A percentile compares a stretch with the other conserved stretches of the same genome.
Evolutionary conservation across 2,888 invertebrate species (phyloP).

Genomic region (Oxystoma pomonae): DNA sequence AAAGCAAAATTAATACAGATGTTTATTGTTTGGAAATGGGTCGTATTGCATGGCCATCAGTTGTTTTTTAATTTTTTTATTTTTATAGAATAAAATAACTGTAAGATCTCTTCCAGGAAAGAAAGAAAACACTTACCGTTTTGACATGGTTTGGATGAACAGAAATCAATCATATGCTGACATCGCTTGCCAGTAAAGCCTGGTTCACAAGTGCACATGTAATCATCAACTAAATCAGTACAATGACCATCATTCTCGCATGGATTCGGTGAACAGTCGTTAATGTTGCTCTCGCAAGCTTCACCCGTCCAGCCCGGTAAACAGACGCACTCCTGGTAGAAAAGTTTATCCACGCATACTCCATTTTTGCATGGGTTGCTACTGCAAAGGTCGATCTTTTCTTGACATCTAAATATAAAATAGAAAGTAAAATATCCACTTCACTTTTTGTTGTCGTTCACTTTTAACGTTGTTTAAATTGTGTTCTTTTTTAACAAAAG

Average conservation of each 20-base stretch:
- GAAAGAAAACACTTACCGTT: no score
- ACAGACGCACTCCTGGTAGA: conserved; percentile 84
- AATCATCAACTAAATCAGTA: conserved; percentile 80
- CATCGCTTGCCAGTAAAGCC: conserved; percentile 84
- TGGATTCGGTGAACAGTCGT: conserved; percentile 84
- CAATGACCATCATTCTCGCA: conserved; percentile 93
- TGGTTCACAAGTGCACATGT: conserved; percentile 85
- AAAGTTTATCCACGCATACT: conserved; percentile 85
- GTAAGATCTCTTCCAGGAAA: no score
- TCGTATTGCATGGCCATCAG: no score
- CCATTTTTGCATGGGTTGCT: conserved; percentile 91
- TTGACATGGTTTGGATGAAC: conserved; percentile 84
- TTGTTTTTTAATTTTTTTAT: no score
- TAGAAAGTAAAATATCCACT: no score
- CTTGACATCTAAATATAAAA: conserved; percentile 80
- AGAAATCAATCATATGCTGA: conserved; percentile 91
- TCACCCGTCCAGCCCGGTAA: conserved; percentile 87
- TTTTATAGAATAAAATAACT: no score
- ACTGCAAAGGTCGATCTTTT: conserved; percentile 89
- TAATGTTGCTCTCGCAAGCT: conserved; percentile 84
- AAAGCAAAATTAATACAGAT: no score
- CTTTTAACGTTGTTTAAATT: no score
- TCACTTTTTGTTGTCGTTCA: no score
- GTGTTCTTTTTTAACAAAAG: no score
- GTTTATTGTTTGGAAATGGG: no score